phyloP scores from a whole-genome alignment of 2,888 invertebrate genomes.

The Aporophyla lueneburgensis region DNA sequence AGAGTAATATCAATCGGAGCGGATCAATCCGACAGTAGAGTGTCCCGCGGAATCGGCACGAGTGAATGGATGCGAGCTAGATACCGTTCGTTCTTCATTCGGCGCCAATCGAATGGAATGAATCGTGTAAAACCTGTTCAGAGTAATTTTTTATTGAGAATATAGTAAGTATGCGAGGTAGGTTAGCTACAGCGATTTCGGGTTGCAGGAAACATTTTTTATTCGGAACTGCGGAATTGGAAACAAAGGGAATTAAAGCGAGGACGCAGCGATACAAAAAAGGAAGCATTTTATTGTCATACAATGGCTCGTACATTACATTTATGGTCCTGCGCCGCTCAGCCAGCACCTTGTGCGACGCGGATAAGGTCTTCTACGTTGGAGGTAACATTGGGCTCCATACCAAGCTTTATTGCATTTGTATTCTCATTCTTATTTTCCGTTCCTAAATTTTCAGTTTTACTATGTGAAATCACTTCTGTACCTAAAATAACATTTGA shows the following conservation, averaged over 20 bases:
- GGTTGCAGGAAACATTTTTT: slow-evolving; percentile 52
- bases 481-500: background rate
- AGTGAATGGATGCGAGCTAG: slow-evolving; percentile 65
- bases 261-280: slow-evolving; percentile 49
- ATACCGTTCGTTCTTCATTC: slow-evolving; percentile 70
- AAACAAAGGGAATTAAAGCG: slow-evolving; percentile 57
- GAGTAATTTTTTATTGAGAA: slow-evolving; percentile 70
- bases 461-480: background rate
- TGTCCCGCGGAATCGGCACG: slow-evolving; percentile 64
- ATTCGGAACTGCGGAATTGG: slow-evolving; percentile 47
- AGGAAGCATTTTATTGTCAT: slow-evolving; percentile 54
- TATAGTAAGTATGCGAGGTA: slow-evolving; percentile 61
- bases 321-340: slow-evolving; percentile 23
- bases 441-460: background rate
- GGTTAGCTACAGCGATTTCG: slow-evolving; percentile 55
- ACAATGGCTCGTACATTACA: slow-evolving; percentile 42
- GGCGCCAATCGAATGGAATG: slow-evolving; percentile 72
- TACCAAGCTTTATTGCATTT: background rate
- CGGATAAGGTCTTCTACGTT: background rate
- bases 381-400: background rate
- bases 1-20: slow-evolving; percentile 72
- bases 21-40: slow-evolving; percentile 68
- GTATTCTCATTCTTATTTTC: background rate
- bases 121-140: slow-evolving; percentile 71
- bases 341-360: slow-evolving; percentile 24